phyloP scores from a whole-genome alignment of 2,113 vertebrate genomes.

The Ardeotis arabs region DNA sequence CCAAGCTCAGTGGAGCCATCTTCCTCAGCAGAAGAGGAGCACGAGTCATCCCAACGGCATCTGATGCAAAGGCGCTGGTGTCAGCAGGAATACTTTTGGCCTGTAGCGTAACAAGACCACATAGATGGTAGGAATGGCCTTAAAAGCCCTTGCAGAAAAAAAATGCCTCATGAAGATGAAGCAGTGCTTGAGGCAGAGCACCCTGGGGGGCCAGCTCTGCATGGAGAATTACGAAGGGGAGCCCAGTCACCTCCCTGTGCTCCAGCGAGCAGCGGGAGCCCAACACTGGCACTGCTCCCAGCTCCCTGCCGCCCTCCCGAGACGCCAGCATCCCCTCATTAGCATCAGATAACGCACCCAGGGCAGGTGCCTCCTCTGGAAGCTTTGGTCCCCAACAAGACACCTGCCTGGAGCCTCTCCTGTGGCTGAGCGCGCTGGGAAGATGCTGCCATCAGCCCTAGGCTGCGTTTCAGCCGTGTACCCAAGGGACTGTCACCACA shows the following conservation, averaged over 20 bases:
- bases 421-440: not conserved
- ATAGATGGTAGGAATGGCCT: not conserved
- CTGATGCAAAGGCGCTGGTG: fast-evolving
- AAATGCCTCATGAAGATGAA: not conserved
- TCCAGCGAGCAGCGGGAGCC: not conserved
- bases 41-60: not conserved
- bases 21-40: not conserved
- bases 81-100: not conserved
- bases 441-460: not conserved
- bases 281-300: fast-evolving
- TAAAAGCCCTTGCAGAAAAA: not conserved
- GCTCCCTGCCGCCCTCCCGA: not conserved
- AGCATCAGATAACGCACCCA: fast-evolving
- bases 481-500: not conserved
- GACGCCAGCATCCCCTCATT: not conserved
- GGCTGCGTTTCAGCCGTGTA: fast-evolving
- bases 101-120: not conserved
- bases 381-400: not conserved
- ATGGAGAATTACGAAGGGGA: fast-evolving
- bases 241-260: not conserved
- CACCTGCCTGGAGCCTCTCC: not conserved
- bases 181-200: not conserved
- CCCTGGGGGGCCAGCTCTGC: not conserved
- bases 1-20: fast-evolving
- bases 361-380: not conserved